phyloP scores from a whole-genome alignment of 1,140 invertebrate species.

The Drosophila triauraria region DNA sequence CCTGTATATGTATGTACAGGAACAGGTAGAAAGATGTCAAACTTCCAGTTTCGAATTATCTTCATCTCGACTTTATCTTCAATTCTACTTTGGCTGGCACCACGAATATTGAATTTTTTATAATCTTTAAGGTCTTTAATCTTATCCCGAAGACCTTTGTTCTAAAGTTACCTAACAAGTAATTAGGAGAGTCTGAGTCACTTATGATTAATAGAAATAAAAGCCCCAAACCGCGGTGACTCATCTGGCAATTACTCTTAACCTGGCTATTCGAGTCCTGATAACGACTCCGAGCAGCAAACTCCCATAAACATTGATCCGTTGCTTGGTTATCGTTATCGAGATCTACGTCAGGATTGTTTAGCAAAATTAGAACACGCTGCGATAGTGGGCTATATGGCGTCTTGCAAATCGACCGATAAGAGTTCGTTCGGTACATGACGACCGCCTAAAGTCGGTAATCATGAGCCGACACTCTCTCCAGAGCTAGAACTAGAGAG shows the following conservation, averaged over 20 bases:
- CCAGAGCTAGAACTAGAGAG: constrained; percentile 6
- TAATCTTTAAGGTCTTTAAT: too few species aligned
- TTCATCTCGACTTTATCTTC: too few species aligned
- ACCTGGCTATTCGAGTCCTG: constrained; percentile 1
- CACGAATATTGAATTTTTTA: background rate
- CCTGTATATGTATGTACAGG: too few species aligned
- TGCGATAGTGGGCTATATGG: constrained; percentile 22
- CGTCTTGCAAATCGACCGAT: constrained; percentile 27
- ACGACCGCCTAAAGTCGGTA: constrained; percentile 14
- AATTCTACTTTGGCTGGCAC: too few species aligned
- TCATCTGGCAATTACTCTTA: constrained; percentile 2
- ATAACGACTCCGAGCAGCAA: constrained; percentile 11
- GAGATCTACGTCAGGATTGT: constrained; percentile 46
- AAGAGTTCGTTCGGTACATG: constrained; percentile 14
- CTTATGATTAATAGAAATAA: background rate
- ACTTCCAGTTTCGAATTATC: too few species aligned
- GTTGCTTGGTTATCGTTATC: constrained; percentile 13
- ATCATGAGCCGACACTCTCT: constrained; percentile 16
- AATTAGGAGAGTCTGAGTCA: constrained; percentile 24
- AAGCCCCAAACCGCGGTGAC: constrained; percentile 1
- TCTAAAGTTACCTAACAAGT: background rate
- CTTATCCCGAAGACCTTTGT: background rate
- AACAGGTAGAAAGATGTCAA: too few species aligned
- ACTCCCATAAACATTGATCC: background rate
- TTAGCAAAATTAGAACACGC: constrained; percentile 29